Evolutionary conservation across 2,113 vertebrate species (phyloP).

Genomic region (Passer montanus): DNA sequence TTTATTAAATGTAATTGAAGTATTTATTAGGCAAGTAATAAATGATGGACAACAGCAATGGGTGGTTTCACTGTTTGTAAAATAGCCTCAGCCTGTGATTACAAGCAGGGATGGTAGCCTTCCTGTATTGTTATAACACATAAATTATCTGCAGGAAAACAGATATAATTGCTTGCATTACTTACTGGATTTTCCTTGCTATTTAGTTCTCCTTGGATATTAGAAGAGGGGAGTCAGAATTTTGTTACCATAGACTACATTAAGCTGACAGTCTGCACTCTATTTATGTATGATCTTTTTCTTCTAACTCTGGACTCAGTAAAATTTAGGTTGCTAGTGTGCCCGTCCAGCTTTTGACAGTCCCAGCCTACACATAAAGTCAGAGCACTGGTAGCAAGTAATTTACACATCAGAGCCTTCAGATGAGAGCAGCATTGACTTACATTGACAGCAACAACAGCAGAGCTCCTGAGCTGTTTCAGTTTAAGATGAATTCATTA

Average conservation of each 20-base stretch:
- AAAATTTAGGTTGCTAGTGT: background rate
- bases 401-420: background rate
- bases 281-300: background rate
- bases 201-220: background rate
- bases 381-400: background rate
- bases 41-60: slow-evolving; percentile 69
- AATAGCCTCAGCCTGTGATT: slow-evolving; percentile 60
- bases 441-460: background rate
- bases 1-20: slow-evolving; percentile 83
- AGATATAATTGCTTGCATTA: background rate
- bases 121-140: slow-evolving; percentile 18
- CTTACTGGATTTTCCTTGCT: background rate
- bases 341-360: background rate
- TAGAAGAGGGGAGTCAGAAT: background rate
- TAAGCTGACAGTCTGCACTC: background rate
- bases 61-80: slow-evolving; percentile 57
- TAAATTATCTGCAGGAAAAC: slow-evolving; percentile 22
- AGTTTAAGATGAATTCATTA: background rate
- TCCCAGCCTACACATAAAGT: background rate
- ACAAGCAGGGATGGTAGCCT: slow-evolving; percentile 39
- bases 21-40: slow-evolving; percentile 80
- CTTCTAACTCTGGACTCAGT: background rate
- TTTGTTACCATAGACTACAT: background rate
- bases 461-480: background rate
- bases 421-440: background rate